These are phyloP conservation scores for Ptychoptera contaminata DNA, from an alignment of 2,888 invertebrate species.

Conservation along the genomic window DNA sequence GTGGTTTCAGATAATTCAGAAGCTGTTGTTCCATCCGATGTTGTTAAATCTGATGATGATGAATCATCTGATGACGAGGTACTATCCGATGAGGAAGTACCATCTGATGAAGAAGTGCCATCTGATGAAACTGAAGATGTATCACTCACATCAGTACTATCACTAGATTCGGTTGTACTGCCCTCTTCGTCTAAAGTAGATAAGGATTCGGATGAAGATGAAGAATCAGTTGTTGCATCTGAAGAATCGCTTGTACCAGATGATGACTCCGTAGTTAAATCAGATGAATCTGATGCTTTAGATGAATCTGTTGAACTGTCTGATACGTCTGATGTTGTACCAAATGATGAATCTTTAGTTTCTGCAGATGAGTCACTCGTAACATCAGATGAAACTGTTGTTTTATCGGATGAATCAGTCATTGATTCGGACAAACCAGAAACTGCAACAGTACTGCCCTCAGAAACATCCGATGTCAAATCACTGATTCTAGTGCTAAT, in stretches of 20 bases:
- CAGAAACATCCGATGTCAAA: not conserved
- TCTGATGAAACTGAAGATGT: conserved; percentile 6
- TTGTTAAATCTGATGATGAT: conserved; percentile 6
- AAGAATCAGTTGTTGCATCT: not conserved
- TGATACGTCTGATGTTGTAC: not conserved
- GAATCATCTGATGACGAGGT: conserved; percentile 4
- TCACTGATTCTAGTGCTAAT: not conserved
- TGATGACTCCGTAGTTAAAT: not conserved
- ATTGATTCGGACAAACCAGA: not conserved
- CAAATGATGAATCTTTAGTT: not conserved
- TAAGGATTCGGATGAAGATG: conserved; percentile 1
- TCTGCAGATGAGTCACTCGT: not conserved
- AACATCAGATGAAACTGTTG: not conserved
- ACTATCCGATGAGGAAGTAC: conserved; percentile 3
- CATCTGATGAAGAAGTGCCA: not conserved
- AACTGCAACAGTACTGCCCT: not conserved
- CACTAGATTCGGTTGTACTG: conserved; percentile 1
- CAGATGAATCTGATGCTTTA: conserved; percentile 1
- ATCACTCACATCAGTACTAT: not conserved
- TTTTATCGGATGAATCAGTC: not conserved
- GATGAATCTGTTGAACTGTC: not conserved
- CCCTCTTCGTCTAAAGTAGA: not conserved
- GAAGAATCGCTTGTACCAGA: not conserved
- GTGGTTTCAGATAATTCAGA: conserved; percentile 7
- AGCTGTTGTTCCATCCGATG: conserved; percentile 2